A percentile compares a stretch with the other conserved stretches of the same genome.
Conservation (phyloP, 1,140 invertebrate species). For the Geopemphigus sp. region DNA sequence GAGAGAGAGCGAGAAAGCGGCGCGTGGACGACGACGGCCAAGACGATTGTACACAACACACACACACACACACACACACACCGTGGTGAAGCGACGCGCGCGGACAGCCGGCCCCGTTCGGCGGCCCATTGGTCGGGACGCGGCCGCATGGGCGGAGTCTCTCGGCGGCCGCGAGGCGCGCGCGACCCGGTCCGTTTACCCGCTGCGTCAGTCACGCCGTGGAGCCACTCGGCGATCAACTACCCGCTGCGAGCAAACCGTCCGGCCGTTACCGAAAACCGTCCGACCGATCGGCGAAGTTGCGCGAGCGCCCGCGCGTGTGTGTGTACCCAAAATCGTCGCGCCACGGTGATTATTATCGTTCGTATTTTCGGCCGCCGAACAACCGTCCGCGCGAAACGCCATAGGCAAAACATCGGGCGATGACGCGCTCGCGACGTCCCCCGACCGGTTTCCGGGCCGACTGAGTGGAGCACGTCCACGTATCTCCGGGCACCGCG, state of each 20-base stretch:
- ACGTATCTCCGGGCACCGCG: too few relatives aligned
- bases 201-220: slow-evolving; percentile 49
- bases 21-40: too few relatives aligned
- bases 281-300: background rate
- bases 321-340: too few relatives aligned
- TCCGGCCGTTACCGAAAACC: background rate
- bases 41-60: too few relatives aligned
- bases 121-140: slow-evolving; percentile 2
- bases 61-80: background rate
- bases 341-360: background rate
- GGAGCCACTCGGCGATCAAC: slow-evolving; percentile 47
- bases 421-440: background rate
- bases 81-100: background rate
- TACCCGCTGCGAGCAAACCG: slow-evolving; percentile 41
- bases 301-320: too few relatives aligned
- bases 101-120: slow-evolving; percentile 21
- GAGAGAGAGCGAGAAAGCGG: too few relatives aligned
- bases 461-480: too few relatives aligned
- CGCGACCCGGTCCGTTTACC: slow-evolving; percentile 24
- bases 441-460: too few relatives aligned
- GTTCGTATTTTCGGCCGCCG: background rate
- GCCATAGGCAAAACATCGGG: too few relatives aligned
- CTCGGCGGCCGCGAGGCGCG: background rate
- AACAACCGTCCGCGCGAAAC: background rate
- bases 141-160: background rate